A percentile compares a stretch with the other conserved stretches of the same genome.
These are phyloP conservation scores for Pelmatolapia mariae DNA, from an alignment of 2,113 vertebrate genomes.

Conservation along the genomic window DNA sequence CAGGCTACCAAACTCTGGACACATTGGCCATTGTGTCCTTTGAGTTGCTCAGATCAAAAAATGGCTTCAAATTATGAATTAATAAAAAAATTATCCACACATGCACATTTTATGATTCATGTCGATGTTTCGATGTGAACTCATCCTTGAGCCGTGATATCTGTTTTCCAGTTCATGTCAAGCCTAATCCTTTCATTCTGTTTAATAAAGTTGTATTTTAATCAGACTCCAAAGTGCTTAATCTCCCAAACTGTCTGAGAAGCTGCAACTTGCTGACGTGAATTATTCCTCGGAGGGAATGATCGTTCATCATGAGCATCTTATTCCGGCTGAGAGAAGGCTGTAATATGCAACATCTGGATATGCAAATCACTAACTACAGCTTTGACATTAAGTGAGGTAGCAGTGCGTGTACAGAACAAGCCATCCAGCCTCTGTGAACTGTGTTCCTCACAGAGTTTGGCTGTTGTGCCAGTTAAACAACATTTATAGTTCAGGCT, in stretches of 20 bases:
- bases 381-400: conserved; percentile 29
- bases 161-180: neutral
- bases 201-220: neutral
- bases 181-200: neutral
- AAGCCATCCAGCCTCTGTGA: conserved; percentile 5
- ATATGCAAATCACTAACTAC: conserved; percentile 26
- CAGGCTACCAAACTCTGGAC: neutral
- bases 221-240: neutral
- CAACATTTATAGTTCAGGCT: conserved; percentile 6
- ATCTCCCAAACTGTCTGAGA: neutral
- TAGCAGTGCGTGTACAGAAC: conserved; percentile 2
- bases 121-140: neutral
- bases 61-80: neutral
- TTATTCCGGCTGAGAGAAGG: conserved; percentile 29
- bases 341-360: conserved; percentile 49
- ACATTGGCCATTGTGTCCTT: neutral
- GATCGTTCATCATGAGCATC: conserved; percentile 38
- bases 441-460: neutral
- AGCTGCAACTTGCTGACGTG: neutral
- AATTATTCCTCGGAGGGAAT: conserved; percentile 18
- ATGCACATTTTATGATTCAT: neutral
- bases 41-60: neutral
- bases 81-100: neutral
- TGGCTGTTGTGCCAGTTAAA: neutral
- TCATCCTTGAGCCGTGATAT: neutral